Base-by-base conservation (phyloP, 1,140 invertebrate genomes). In the Homalodisca vitripennis region DNA sequence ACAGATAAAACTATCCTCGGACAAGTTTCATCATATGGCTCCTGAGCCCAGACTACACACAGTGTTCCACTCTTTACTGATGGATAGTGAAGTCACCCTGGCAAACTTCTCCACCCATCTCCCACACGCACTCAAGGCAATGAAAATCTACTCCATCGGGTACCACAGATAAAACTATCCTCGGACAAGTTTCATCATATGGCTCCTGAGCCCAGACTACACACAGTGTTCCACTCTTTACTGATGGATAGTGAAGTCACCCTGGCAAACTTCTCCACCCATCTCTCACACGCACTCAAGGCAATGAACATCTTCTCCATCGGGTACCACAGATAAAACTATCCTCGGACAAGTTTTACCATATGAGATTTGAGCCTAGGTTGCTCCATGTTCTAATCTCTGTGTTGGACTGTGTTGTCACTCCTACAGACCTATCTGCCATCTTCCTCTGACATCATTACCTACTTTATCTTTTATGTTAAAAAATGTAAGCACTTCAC, bases 121-220 rank as follows among this genome's bases (percentile, higher is more conserved):
- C 63, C 47, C 63, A 46, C 27, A 46, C 24, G 32, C 34, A 2
- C 29, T 66, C 27, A 66, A 47, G 14, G 63, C 47, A 27, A 66
- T n/a, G n/a, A n/a, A n/a, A n/a, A n/a, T n/a, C n/a, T n/a, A n/a
- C n/a, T n/a, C n/a, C n/a, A n/a, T n/a, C n/a, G n/a, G n/a, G n/a
- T n/a, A n/a, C n/a, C n/a, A n/a, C n/a, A n/a, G n/a, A n/a, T n/a
- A n/a, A n/a, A n/a, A n/a, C n/a, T n/a, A n/a, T n/a, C n/a, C n/a
- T n/a, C n/a, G n/a, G n/a, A n/a, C n/a, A n/a, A n/a, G n/a, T n/a
- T n/a, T n/a, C n/a, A n/a, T n/a, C n/a, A n/a, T n/a, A n/a, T n/a
- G n/a, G n/a, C n/a, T n/a, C n/a, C n/a, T n/a, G 60, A 63, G 29
- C 60, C 60, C 20, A 63, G 60, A n/a, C 30, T 63, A n/a, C 29